These are phyloP conservation scores for Odocoileus virginianus DNA, from an alignment of 2,113 vertebrate genomes.

Conservation along the genomic window DNA sequence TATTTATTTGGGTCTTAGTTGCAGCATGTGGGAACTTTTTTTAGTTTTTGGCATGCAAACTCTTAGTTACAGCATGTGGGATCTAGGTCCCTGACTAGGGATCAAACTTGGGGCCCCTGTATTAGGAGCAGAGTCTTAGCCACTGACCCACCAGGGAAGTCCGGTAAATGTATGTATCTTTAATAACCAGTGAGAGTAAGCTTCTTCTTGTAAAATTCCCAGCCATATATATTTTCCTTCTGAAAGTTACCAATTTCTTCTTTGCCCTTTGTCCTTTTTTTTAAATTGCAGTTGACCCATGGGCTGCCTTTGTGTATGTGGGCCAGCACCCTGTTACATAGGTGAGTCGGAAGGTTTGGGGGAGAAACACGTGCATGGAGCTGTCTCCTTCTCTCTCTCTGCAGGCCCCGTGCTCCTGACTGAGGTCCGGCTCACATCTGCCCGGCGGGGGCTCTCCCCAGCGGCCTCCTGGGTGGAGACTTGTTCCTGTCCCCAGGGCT, in stretches of 20 bases:
- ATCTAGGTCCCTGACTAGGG: neutral
- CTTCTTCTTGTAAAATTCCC: neutral
- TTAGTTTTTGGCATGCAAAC: neutral
- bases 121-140: neutral
- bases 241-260: neutral
- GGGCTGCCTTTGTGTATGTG: fast-evolving
- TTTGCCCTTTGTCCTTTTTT: neutral
- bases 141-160: neutral
- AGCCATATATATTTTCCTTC: neutral
- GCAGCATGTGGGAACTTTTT: neutral
- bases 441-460: slow-evolving; percentile 45
- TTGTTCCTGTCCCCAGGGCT: slow-evolving; percentile 87
- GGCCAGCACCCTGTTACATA: fast-evolving
- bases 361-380: fast-evolving
- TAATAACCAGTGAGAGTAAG: neutral
- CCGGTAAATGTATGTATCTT: neutral
- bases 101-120: neutral
- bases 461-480: slow-evolving; percentile 89
- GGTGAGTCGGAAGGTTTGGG: neutral
- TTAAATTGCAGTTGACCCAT: neutral
- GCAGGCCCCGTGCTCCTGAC: slow-evolving; percentile 85
- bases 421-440: slow-evolving; percentile 82
- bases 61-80: neutral
- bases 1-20: neutral
- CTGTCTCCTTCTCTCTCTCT: fast-evolving